Percentiles rank a stretch among this genome's conserved stretches.
Evolutionary conservation across 64 coral and sea anemone species (phyloP).

Genomic region (Platygyra sinensis): DNA sequence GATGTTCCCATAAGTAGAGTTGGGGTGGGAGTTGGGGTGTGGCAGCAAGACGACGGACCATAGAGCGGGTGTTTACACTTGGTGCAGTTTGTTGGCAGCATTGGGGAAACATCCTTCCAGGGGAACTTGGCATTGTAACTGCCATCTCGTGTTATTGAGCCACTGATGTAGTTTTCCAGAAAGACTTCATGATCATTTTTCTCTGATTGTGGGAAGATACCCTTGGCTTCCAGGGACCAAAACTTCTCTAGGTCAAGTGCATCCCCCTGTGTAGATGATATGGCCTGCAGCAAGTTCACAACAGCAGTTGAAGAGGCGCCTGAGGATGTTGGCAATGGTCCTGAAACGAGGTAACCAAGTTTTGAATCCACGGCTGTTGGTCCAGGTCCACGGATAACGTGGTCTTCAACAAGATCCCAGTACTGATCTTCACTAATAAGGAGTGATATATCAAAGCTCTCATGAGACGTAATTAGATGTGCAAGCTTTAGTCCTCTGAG

Average conservation of each 20-base stretch:
- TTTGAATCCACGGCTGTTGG: slow-evolving; percentile 11
- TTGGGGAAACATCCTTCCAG: slow-evolving; percentile 52
- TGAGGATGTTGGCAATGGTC: neutral
- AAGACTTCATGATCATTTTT: slow-evolving; percentile 13
- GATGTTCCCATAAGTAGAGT: slow-evolving; percentile 51
- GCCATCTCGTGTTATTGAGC: slow-evolving; percentile 51
- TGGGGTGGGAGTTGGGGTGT: slow-evolving; percentile 34
- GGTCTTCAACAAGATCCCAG: slow-evolving; percentile 56
- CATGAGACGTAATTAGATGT: slow-evolving; percentile 50
- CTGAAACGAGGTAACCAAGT: neutral
- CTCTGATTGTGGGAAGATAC: slow-evolving; percentile 3
- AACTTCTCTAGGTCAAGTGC: slow-evolving; percentile 11
- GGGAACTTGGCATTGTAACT: slow-evolving; percentile 59
- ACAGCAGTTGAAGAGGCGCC: neutral
- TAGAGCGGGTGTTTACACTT: slow-evolving; percentile 41
- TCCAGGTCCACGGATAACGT: slow-evolving; percentile 13
- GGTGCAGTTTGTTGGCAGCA: slow-evolving; percentile 37
- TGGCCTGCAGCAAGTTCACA: slow-evolving; percentile 24
- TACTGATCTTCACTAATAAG: slow-evolving; percentile 54
- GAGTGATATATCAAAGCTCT: slow-evolving; percentile 44
- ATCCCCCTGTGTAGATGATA: neutral
- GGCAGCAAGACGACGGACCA: slow-evolving; percentile 24
- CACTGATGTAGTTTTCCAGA: slow-evolving; percentile 36
- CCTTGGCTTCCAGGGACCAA: slow-evolving; percentile 47
- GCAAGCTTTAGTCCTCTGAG: slow-evolving; percentile 51